Conservation (phyloP, 2,797 vertebrate genomes). For the Avahi laniger region DNA sequence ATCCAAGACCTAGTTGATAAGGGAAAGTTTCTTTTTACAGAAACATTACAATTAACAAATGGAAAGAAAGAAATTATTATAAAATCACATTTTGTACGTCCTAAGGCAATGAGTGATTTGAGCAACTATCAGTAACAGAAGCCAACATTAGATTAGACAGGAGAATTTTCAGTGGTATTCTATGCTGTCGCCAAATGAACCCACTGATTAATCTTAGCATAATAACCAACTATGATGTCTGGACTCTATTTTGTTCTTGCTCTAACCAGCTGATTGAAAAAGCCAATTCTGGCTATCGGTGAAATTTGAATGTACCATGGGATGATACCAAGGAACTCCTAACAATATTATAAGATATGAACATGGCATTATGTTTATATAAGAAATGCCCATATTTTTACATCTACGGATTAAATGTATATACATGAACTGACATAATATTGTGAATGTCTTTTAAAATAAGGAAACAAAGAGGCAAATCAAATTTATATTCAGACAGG, state of each 20-base stretch:
- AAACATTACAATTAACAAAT: background rate
- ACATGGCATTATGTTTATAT: background rate
- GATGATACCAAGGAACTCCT: background rate
- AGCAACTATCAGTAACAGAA: background rate
- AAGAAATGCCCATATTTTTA: background rate
- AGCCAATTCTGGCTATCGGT: background rate
- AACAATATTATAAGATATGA: background rate
- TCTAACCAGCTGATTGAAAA: background rate
- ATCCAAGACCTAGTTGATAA: background rate
- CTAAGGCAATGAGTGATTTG: background rate
- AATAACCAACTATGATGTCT: background rate
- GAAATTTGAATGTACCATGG: background rate
- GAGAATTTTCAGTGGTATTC: background rate
- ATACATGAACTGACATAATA: background rate
- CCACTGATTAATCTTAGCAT: background rate
- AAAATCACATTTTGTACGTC: background rate
- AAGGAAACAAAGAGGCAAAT: background rate
- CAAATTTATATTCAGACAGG: background rate
- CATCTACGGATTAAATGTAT: background rate
- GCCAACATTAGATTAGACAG: background rate
- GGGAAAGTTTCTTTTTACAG: background rate
- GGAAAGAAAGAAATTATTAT: background rate
- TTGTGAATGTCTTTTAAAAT: background rate
- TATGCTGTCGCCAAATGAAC: background rate
- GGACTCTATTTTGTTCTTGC: background rate